These are phyloP conservation scores for Eulemur coronatus DNA, from an alignment of 2,797 vertebrate species.

Conservation along the genomic window DNA sequence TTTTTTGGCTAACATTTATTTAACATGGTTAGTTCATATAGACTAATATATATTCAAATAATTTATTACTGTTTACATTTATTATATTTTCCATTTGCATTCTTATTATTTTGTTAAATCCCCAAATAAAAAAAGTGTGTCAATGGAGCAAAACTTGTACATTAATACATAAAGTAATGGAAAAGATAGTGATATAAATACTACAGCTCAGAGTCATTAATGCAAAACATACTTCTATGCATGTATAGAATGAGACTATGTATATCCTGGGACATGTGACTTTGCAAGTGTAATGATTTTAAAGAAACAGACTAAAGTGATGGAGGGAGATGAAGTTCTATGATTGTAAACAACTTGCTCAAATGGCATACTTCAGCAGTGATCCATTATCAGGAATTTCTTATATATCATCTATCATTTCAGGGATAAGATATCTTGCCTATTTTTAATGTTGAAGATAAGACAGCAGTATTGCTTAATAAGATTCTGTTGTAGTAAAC, in stretches of 20 bases:
- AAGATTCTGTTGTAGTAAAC: background rate
- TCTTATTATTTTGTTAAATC: background rate
- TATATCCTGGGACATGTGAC: background rate
- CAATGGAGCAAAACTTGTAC: background rate
- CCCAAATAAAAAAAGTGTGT: background rate
- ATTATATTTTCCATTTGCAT: background rate
- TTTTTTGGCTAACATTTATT: background rate
- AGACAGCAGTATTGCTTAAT: background rate
- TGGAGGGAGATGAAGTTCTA: background rate
- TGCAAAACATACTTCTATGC: background rate
- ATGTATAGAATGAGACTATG: background rate
- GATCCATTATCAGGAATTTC: constrained; percentile 3
- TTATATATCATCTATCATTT: constrained; percentile 1
- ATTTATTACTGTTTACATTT: background rate
- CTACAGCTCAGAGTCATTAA: background rate
- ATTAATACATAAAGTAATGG: background rate
- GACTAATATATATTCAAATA: background rate
- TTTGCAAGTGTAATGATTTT: background rate
- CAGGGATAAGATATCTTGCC: background rate
- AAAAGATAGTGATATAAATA: background rate
- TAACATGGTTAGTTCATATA: background rate
- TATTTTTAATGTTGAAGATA: constrained; percentile 18
- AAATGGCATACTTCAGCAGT: background rate
- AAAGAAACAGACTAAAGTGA: constrained; percentile 1
- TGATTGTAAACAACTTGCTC: background rate